Conservation (phyloP, 2,797 vertebrate species). For the Lacerta bilineata region DNA sequence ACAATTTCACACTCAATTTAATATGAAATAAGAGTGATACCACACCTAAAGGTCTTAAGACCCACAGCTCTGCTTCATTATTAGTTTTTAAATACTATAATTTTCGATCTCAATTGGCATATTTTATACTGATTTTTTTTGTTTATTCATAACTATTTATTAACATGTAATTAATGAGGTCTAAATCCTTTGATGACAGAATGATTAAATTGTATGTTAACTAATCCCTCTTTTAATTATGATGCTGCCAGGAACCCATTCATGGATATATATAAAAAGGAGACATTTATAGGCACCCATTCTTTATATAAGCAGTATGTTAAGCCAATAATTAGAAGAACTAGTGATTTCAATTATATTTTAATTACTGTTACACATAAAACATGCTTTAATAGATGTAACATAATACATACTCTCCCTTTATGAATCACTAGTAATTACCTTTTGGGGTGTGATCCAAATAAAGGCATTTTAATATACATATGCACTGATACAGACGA, state of each 20-base stretch:
- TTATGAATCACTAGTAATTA: conserved; percentile 71
- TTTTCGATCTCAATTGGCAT: conserved; percentile 58
- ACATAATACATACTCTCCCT: conserved; percentile 75
- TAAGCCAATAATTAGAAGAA: conserved; percentile 82
- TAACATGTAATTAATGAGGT: conserved; percentile 82
- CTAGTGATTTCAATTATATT: conserved; percentile 82
- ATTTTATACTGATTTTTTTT: conserved; percentile 73
- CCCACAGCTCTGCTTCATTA: conserved; percentile 39
- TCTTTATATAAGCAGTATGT: conserved; percentile 81
- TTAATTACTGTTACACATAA: conserved; percentile 80
- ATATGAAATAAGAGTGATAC: conserved; percentile 10
- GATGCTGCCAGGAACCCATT: conserved; percentile 77
- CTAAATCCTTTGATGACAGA: conserved; percentile 79
- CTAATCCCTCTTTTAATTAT: conserved; percentile 87
- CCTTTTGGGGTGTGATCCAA: conserved; percentile 70
- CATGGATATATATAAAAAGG: conserved; percentile 74
- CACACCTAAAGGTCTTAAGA: conserved; percentile 41
- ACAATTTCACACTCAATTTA: conserved; percentile 47
- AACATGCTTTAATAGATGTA: conserved; percentile 76
- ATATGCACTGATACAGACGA: conserved; percentile 7
- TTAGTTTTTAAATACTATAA: conserved; percentile 44
- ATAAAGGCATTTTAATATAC: conserved; percentile 67
- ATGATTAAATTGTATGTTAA: conserved; percentile 82
- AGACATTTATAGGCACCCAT: conserved; percentile 78
- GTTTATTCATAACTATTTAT: conserved; percentile 78